Base-by-base conservation (phyloP, 2,113 vertebrate genomes). In the Philantomba maxwellii region DNA sequence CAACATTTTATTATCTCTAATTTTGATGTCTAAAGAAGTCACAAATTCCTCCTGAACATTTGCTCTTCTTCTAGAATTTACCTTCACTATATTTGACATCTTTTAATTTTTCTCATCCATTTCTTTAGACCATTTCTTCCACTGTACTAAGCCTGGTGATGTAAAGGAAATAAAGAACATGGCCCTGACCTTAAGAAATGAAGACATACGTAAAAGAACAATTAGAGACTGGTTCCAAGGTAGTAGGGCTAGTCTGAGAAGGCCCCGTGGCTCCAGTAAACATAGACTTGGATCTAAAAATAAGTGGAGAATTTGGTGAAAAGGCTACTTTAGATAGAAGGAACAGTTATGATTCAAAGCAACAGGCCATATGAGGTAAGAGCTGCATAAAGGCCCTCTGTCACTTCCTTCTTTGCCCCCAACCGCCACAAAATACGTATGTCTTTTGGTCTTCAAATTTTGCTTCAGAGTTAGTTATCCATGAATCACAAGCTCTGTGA, bases 361-460 rank as follows among this genome's bases (percentile, higher is more conserved):
- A 85, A 87, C 60, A 91, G 89, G 75, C 25, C 57, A 93, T 73
- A 39, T 87, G 84, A 97, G 51, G 62, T 83, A 83, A 93, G 57
- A 96, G 62, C 17, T 91, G 7, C 36, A 90, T 66, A 90, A 95
- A 86, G 36, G 30, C 15, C 28, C 15, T 80, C 49, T 81, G 75
- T 92, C 26, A 89, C 57, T 89, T 92, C 73, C 83, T 91, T 94
- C 81, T 93, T 84, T 93, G 39, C 21, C 88, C 57, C 10, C 3
- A 10, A 11, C 33, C 15, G 7, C 21, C 26, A 26, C 28, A 89
- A 93, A 43, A 53, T 49, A 39, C 45, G 36, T 39, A 43, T n/a
- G 16, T 60, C 57, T 86, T 96, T 89, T 66, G 92, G 78, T 87
- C 58, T 73, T 97, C 53, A 92, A 80, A 88, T 95, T 96, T 86